Evolutionary conservation across 2,888 invertebrate genomes (phyloP).

Genomic region (Elgonia sp.): DNA sequence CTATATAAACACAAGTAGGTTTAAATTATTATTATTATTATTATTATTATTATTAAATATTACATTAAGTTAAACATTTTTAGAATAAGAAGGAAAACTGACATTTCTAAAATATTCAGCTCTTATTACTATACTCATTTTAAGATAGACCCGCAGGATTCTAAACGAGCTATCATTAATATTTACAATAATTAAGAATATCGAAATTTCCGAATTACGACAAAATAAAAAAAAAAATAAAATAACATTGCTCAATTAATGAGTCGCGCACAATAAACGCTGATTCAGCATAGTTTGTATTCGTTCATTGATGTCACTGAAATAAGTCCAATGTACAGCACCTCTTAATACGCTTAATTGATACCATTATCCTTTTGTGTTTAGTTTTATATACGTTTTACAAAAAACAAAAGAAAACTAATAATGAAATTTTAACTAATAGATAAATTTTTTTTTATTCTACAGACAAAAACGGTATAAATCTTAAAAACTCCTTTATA

Average conservation of each 20-base stretch:
- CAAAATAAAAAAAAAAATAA: conserved; percentile 8
- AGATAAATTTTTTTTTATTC: too few relatives aligned
- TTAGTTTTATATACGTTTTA: conserved; percentile 4
- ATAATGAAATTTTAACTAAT: too few relatives aligned
- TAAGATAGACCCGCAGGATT: too few relatives aligned
- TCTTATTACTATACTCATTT: too few relatives aligned
- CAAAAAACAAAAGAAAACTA: conserved; percentile 31
- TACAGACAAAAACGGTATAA: too few relatives aligned
- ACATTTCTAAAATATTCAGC: too few relatives aligned
- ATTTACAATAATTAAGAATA: neutral
- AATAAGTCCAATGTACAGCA: conserved; percentile 39
- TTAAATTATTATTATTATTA: too few relatives aligned
- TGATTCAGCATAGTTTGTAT: conserved; percentile 55
- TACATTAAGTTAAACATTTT: too few relatives aligned
- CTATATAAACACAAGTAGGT: too few relatives aligned
- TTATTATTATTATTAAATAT: too few relatives aligned
- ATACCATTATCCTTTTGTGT: conserved; percentile 24
- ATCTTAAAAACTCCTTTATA: too few relatives aligned
- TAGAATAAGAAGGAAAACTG: too few relatives aligned
- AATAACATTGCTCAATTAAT: conserved; percentile 39
- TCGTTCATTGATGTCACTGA: conserved; percentile 64
- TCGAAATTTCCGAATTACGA: neutral
- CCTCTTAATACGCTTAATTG: conserved; percentile 44
- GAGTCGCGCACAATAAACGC: conserved; percentile 38
- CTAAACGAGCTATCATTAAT: neutral